These are phyloP conservation scores for Intellagama lesueurii DNA, from an alignment of 2,797 vertebrate species.

Conservation along the genomic window DNA sequence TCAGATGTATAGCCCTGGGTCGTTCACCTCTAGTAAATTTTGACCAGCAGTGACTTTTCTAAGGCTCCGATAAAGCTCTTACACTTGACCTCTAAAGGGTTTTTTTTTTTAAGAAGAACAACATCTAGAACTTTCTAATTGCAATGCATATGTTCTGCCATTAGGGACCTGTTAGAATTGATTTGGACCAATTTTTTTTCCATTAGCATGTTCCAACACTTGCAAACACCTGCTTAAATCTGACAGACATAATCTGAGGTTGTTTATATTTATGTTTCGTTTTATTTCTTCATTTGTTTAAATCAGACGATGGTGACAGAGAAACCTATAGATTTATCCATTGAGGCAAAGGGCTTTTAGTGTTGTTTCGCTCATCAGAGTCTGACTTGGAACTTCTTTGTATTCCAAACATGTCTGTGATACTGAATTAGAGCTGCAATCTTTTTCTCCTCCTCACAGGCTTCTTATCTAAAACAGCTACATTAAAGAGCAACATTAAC, in stretches of 20 bases:
- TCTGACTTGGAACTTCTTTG: background rate
- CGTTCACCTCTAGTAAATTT: too few relatives aligned
- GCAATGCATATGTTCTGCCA: background rate
- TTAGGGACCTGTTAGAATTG: background rate
- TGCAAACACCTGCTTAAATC: background rate
- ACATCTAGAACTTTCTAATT: background rate
- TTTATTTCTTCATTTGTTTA: too few relatives aligned
- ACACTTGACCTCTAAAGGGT: background rate
- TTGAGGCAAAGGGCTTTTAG: background rate
- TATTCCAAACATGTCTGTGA: background rate
- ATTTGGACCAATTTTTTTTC: background rate
- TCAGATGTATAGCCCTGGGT: too few relatives aligned
- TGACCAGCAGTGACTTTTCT: background rate
- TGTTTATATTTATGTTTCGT: background rate
- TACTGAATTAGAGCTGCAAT: background rate
- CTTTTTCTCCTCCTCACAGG: background rate
- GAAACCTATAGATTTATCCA: background rate
- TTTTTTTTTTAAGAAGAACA: background rate
- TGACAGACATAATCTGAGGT: background rate
- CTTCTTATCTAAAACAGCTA: background rate
- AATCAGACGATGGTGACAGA: too few relatives aligned
- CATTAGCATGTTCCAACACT: background rate
- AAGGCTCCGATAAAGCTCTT: background rate
- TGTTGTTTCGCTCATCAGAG: background rate
- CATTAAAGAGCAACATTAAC: background rate